Evolutionary conservation across 2,113 vertebrate species (phyloP).

Genomic region (Oreochromis spilurus): DNA sequence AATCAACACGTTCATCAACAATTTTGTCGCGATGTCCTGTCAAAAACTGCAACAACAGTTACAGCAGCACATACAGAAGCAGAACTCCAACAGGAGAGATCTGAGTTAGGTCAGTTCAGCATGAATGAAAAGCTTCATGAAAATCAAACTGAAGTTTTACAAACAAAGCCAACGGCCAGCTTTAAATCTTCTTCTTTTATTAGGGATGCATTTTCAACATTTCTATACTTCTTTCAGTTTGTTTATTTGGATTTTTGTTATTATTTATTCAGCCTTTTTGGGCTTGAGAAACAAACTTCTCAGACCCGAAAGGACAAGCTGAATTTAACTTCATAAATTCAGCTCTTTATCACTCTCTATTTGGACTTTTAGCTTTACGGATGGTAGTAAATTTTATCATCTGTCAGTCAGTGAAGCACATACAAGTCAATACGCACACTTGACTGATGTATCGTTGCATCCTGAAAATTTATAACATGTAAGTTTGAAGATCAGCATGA

Average conservation of each 20-base stretch:
- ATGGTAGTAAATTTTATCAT: neutral
- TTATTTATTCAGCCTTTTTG: neutral
- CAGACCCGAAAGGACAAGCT: no score
- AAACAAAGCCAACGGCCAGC: conserved; percentile 34
- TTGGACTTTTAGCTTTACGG: neutral
- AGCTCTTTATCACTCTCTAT: neutral
- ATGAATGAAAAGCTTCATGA: neutral
- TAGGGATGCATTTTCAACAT: neutral
- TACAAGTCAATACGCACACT: neutral
- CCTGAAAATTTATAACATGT: neutral
- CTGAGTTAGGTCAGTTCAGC: neutral
- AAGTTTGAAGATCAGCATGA: neutral
- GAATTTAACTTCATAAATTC: neutral
- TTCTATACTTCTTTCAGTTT: neutral
- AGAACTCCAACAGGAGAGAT: neutral
- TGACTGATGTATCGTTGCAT: neutral
- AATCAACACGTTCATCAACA: neutral
- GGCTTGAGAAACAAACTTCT: neutral
- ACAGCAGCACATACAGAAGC: neutral
- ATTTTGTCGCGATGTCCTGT: neutral
- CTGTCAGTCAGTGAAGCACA: neutral
- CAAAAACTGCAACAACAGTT: neutral
- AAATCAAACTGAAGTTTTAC: conserved; percentile 65
- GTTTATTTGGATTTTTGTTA: neutral
- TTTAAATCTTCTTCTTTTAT: neutral